Evolutionary conservation across 2,888 invertebrate genomes (phyloP).

Genomic region (Leptopterna dolabrata): DNA sequence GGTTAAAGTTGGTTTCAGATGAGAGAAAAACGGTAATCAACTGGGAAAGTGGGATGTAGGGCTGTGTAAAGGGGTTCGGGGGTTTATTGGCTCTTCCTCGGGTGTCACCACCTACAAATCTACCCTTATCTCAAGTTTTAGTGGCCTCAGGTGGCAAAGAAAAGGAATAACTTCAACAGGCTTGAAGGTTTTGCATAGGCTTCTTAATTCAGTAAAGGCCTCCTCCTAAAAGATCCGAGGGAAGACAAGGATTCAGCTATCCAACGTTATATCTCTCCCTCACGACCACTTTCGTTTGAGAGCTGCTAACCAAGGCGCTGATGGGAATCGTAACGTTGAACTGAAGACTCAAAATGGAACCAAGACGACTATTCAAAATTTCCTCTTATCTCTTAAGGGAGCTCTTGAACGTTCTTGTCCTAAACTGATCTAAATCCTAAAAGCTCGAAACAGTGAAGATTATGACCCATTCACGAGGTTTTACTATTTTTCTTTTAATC

Average conservation of each 20-base stretch:
- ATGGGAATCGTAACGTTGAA: not conserved
- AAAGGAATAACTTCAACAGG: conserved; percentile 13
- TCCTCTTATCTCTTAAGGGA: not conserved
- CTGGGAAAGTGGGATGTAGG: not conserved
- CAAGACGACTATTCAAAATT: conserved; percentile 14
- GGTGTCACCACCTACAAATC: conserved; percentile 27
- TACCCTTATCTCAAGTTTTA: conserved; percentile 21
- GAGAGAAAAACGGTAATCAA: conserved; percentile 35
- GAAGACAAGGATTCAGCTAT: not conserved
- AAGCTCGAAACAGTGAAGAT: not conserved
- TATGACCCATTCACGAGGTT: not conserved
- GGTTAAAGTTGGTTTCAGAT: conserved; percentile 7
- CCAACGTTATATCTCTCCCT: not conserved
- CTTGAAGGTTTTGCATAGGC: not conserved
- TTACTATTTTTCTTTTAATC: not conserved
- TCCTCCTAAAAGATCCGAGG: not conserved
- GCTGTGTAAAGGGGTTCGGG: not conserved
- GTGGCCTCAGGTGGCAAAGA: conserved; percentile 24
- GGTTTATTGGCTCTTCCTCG: conserved; percentile 2
- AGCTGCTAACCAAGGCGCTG: not conserved
- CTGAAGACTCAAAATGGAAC: conserved; percentile 1
- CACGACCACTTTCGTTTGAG: conserved; percentile 15
- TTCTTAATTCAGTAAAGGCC: not conserved
- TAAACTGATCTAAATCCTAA: not conserved
- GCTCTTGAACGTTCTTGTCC: not conserved